Percentiles rank a stretch among this genome's conserved stretches.
Evolutionary conservation across 2,113 vertebrate species (phyloP).

Genomic region (Anolis carolinensis): DNA sequence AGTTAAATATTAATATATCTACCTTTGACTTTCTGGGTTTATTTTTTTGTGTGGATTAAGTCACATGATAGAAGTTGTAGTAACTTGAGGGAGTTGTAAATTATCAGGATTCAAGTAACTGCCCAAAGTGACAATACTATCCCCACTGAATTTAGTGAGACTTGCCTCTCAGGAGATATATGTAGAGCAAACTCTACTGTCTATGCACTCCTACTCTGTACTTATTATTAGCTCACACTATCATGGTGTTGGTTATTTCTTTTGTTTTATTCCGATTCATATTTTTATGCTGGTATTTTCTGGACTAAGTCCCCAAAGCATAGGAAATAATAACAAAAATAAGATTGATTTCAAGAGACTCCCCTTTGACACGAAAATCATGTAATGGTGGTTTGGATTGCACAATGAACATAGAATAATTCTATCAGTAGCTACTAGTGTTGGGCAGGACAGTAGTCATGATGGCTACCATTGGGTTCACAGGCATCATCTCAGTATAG

Average conservation of each 20-base stretch:
- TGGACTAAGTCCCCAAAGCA: background rate
- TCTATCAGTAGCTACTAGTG: background rate
- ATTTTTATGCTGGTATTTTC: background rate
- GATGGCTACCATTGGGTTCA: background rate
- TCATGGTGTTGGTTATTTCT: background rate
- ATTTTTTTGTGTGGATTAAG: background rate
- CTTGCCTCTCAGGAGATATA: background rate
- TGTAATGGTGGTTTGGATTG: background rate
- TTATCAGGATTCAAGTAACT: background rate
- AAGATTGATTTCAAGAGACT: background rate
- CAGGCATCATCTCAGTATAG: background rate
- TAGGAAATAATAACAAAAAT: background rate
- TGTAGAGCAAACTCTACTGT: too few relatives aligned
- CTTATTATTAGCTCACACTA: background rate
- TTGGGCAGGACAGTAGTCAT: too few relatives aligned
- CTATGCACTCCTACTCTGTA: background rate
- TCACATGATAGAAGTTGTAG: background rate
- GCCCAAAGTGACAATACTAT: background rate
- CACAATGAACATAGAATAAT: background rate
- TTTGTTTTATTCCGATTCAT: background rate
- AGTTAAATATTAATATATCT: background rate
- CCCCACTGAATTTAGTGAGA: too few relatives aligned
- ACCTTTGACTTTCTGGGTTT: background rate
- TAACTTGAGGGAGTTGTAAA: background rate
- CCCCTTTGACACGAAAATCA: background rate